These are phyloP conservation scores for Gryllus longicercus DNA, from an alignment of 2,888 invertebrate species.

Conservation along the genomic window DNA sequence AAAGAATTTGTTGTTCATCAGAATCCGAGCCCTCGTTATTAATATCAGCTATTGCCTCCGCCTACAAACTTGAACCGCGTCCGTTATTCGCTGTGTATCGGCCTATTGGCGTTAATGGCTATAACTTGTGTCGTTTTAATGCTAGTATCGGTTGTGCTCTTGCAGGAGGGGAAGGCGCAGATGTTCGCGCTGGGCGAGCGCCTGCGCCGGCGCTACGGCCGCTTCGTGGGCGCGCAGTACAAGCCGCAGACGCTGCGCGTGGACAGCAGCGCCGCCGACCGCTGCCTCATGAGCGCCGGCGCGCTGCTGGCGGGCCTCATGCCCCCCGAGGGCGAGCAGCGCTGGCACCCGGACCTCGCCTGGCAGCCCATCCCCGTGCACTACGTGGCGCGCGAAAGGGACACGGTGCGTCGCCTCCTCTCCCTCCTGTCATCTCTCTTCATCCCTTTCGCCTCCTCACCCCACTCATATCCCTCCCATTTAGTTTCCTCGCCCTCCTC, in stretches of 20 bases:
- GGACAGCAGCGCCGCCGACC: slow-evolving; percentile 73
- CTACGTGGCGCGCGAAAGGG: slow-evolving; percentile 63
- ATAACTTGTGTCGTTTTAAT: too few species aligned
- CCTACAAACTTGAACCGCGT: too few species aligned
- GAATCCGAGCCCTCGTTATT: too few species aligned
- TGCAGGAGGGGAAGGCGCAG: slow-evolving; percentile 71
- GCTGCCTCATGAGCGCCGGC: slow-evolving; percentile 84
- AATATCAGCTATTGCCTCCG: too few species aligned
- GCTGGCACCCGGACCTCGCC: slow-evolving; percentile 58
- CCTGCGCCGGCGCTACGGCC: slow-evolving; percentile 66
- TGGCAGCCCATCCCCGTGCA: slow-evolving; percentile 91
- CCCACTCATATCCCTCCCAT: too few species aligned
- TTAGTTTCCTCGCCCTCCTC: too few species aligned
- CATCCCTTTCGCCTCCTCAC: too few species aligned
- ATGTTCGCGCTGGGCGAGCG: slow-evolving; percentile 70
- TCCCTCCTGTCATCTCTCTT: not conserved
- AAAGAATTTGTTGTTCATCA: too few species aligned
- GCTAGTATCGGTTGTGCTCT: not conserved
- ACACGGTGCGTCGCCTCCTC: slow-evolving; percentile 57
- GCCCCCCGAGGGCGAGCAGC: slow-evolving; percentile 60
- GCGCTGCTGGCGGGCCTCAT: slow-evolving; percentile 74
- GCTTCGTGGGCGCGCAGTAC: slow-evolving; percentile 61
- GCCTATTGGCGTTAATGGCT: too few species aligned
- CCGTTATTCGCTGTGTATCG: too few species aligned
- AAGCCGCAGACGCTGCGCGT: slow-evolving; percentile 59